Evolutionary conservation across 2,888 invertebrate genomes (phyloP).

Genomic region (Nematopogon swammerdamellus): DNA sequence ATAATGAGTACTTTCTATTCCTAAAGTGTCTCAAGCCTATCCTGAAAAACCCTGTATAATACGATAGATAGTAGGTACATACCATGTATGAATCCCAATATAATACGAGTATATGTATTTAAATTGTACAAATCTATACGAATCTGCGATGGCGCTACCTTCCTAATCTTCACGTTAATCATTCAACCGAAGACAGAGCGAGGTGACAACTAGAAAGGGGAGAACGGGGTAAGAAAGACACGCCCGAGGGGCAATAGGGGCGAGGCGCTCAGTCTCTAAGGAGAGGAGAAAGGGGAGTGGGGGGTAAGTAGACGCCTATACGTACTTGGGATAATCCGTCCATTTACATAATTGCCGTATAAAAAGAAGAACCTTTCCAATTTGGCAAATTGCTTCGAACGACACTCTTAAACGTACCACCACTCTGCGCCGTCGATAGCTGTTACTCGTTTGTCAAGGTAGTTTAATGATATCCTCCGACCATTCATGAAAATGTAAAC

Average conservation of each 20-base stretch:
- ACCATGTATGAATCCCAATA: no score
- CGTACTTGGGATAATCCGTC: conserved; percentile 48
- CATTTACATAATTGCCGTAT: conserved; percentile 59
- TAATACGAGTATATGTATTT: no score
- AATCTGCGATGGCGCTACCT: no score
- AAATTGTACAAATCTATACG: no score
- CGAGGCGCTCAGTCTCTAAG: not conserved
- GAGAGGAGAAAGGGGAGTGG: conserved; percentile 31
- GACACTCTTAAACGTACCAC: conserved; percentile 32
- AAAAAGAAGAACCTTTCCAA: conserved; percentile 54
- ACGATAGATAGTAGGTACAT: no score
- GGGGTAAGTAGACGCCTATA: conserved; percentile 41
- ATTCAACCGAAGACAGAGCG: not conserved
- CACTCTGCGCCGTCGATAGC: no score
- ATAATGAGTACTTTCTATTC: no score
- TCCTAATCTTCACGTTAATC: not conserved
- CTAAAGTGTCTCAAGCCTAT: no score
- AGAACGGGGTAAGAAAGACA: not conserved
- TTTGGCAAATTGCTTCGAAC: conserved; percentile 54
- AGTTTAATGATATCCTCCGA: not conserved
- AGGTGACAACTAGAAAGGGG: conserved; percentile 1
- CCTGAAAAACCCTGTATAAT: no score
- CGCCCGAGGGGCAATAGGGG: not conserved
- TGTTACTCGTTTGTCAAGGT: conserved; percentile 16
- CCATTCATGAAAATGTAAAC: no score